Percentiles rank a stretch among this genome's conserved stretches.
Conservation (phyloP, 2,888 invertebrate genomes). For the Athripsodes cinereus region DNA sequence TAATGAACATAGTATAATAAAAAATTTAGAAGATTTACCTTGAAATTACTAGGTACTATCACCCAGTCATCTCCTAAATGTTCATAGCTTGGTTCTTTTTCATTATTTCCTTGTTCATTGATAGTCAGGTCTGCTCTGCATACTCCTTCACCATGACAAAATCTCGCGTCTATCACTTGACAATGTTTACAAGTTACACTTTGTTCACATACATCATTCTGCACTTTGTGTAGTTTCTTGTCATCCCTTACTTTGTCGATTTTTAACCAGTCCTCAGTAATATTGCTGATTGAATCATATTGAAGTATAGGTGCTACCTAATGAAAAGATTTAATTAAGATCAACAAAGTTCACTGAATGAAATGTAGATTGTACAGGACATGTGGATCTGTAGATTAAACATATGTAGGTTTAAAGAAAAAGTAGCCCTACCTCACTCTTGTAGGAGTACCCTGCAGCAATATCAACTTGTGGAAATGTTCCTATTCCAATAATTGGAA, state of each 20-base stretch:
- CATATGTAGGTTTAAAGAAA: too few species aligned
- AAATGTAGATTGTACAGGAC: too few species aligned
- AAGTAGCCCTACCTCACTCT: conserved; percentile 2
- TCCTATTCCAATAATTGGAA: conserved; percentile 11
- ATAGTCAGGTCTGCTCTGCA: too few species aligned
- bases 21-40: not conserved
- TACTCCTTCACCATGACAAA: too few species aligned
- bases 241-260: not conserved
- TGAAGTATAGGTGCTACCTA: not conserved
- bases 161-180: too few species aligned
- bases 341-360: too few species aligned
- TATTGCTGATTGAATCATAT: not conserved
- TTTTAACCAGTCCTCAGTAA: not conserved
- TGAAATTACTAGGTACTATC: not conserved
- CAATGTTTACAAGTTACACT: too few species aligned
- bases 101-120: too few species aligned
- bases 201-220: too few species aligned
- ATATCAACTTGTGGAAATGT: conserved; percentile 14
- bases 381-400: too few species aligned
- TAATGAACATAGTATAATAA: too few species aligned
- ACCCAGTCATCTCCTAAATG: not conserved
- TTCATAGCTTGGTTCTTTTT: not conserved
- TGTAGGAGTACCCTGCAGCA: not conserved
- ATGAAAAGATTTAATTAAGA: not conserved
- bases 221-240: not conserved